Percentiles rank a stretch among this genome's conserved stretches.
These are phyloP conservation scores for Megamerina dolium DNA, from an alignment of 2,888 invertebrate genomes.

Conservation along the genomic window DNA sequence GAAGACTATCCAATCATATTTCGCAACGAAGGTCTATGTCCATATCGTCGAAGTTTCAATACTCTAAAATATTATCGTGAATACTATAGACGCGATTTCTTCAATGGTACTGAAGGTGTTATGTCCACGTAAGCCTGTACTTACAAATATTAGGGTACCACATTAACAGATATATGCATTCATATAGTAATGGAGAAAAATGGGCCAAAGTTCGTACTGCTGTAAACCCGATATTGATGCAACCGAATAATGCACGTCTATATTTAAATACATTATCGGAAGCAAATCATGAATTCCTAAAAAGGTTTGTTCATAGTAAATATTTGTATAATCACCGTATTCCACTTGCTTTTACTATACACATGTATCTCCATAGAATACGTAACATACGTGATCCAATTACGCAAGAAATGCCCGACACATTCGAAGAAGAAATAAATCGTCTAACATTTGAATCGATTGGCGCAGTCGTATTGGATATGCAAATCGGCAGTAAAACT, in stretches of 20 bases:
- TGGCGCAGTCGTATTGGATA: constrained; percentile 47
- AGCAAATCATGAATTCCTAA: constrained; percentile 41
- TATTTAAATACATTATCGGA: constrained; percentile 51
- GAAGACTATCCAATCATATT: constrained; percentile 51
- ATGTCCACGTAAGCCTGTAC: constrained; percentile 13
- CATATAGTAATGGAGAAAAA: constrained; percentile 47
- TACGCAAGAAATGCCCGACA: constrained; percentile 43
- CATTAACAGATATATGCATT: too few species aligned
- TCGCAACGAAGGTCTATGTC: constrained; percentile 50
- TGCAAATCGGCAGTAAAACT: constrained; percentile 33
- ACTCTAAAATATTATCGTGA: constrained; percentile 45
- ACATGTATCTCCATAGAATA: constrained; percentile 31
- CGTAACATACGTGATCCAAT: constrained; percentile 33
- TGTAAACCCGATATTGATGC: constrained; percentile 60
- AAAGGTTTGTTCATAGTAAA: constrained; percentile 1
- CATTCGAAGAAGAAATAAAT: constrained; percentile 53
- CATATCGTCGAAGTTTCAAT: constrained; percentile 44
- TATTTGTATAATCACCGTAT: neutral
- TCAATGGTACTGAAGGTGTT: constrained; percentile 26
- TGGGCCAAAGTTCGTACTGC: constrained; percentile 61
- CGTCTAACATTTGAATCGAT: constrained; percentile 57
- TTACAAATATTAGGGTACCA: too few species aligned
- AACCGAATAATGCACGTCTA: constrained; percentile 53
- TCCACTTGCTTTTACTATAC: neutral
- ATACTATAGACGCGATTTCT: constrained; percentile 25